Evolutionary conservation across 2,888 invertebrate species (phyloP), one percentile per base, ranked within the genome.

Genomic region (Perizoma flavofasciatum): DNA sequence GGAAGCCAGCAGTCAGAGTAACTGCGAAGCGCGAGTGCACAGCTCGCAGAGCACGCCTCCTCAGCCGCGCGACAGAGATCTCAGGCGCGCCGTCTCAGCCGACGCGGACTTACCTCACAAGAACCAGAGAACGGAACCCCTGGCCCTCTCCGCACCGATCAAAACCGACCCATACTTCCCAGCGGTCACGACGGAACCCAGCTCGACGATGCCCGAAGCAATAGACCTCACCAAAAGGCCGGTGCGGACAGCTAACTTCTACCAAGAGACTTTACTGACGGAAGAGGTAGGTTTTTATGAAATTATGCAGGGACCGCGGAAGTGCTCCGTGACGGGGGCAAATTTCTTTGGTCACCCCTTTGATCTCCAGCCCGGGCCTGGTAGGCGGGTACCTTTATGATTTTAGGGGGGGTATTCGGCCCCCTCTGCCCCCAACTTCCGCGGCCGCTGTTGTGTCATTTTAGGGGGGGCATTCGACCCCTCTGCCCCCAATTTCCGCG

Each of bases 211-310:
- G 44, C 47, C 48, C n/a, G 54, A 52, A 5, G 88, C 86, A 41
- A 88, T 89, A 69, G 90, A 91, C 63, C 71, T 91, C 47, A 77
- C 87, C 0, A 85, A 81, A 57, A 79, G 75, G 67, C 81, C 83
- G 5, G 72, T 79, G 0, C 67, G 86, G 52, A 82, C 82, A 5
- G 87, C 89, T 0, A 91, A 91, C 61, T 92, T 92, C 70, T 92
- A 92, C 75, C 88, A 90, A 70, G 92, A 92, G 66, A 91, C 91
- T 0, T 71, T 89, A 34, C 47, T 61, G 0, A 41, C 76, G 0
- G 88, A 88, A 0, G 88, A 85, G 4, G 70, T 77, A 10, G 10
- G 22, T 22, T 22, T 22, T 22, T 22, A 22, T 22, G 22, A 22
- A 22, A 22, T 22, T 22, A 22, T 22, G n/a, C n/a, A n/a, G n/a